Evolutionary conservation across 2,113 vertebrate species (phyloP), one percentile per base, ranked within the genome.

Genomic region (Halichoerus grypus): DNA sequence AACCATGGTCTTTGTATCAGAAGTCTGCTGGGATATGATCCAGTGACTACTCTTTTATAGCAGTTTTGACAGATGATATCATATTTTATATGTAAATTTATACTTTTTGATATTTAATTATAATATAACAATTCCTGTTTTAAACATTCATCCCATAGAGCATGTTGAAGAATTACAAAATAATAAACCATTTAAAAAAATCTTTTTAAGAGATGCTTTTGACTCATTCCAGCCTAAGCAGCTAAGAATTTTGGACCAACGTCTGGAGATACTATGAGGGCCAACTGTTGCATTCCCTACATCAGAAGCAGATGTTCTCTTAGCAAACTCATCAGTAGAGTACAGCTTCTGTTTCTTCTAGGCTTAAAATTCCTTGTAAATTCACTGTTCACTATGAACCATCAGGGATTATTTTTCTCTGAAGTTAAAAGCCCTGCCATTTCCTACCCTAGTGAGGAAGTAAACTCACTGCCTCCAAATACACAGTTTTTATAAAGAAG

Each of bases 41-140:
- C 24, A 39, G 31, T 49, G 49, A 51, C 13, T 67, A 39, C 8
- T 39, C 57, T 84, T 46, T 59, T 33, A 63, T 57, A 28, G 21
- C 19, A 26, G 16, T 76, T 80, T 85, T 97, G 36, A 65, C 61
- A 31, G 55, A 4, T 74, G 61, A 74, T 28, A 65, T 77, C 14
- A 53, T n/a, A 65, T 88, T 91, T 95, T 90, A 55, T 71, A 39
- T 83, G 24, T 63, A 82, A n/a, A 63, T 21, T 0, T n/a, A 39
- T 88, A 63, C 39, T 13, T 95, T 61, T 85, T 81, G 5, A 91
- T 91, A 84, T 86, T 90, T 92, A 83, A 82, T 67, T 1, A 49
- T 55, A 83, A 82, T 71, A 55, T 79, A 53, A 72, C 3, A 1
- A 61, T 86, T 76, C 81, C 26, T 33, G 6, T 74, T 80, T 76